Conservation (phyloP, 2,888 invertebrate genomes). For the Cristatella mucedo region DNA sequence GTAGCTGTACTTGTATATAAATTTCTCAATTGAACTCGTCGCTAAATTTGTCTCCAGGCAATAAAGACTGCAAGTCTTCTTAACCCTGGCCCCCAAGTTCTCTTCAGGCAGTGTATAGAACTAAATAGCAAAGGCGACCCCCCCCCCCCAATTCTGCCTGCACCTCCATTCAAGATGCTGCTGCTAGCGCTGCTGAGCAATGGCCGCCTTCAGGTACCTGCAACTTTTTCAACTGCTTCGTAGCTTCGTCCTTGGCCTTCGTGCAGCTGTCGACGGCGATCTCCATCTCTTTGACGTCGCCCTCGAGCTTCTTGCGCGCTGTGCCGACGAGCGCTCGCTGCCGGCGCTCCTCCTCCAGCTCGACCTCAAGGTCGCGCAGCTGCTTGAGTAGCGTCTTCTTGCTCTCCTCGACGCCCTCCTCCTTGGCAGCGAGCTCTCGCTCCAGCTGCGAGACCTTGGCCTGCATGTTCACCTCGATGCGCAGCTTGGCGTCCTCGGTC, state of each 20-base stretch:
- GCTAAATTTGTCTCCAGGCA: too few species aligned
- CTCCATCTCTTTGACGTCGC: slow-evolving; percentile 78
- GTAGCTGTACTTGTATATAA: too few species aligned
- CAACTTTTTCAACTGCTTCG: slow-evolving; percentile 84
- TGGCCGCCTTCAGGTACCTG: too few species aligned
- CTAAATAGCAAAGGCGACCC: too few species aligned
- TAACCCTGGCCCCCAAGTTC: too few species aligned
- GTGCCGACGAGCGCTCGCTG: slow-evolving; percentile 74
- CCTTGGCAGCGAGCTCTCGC: slow-evolving; percentile 71
- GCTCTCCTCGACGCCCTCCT: slow-evolving; percentile 90
- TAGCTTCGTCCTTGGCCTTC: slow-evolving; percentile 85
- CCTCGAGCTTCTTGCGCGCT: slow-evolving; percentile 79
- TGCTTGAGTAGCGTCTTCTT: slow-evolving; percentile 74
- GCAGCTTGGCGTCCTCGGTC: slow-evolving; percentile 86
- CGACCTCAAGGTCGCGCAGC: slow-evolving; percentile 72
- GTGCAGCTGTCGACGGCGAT: slow-evolving; percentile 64
- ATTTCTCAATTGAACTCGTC: too few species aligned
- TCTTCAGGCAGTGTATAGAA: too few species aligned
- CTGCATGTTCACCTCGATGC: slow-evolving; percentile 95
- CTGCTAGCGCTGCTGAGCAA: too few species aligned
- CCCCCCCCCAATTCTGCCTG: too few species aligned
- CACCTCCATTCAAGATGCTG: too few species aligned
- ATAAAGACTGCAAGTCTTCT: too few species aligned
- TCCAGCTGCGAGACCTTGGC: slow-evolving; percentile 87
- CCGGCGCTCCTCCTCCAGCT: slow-evolving; percentile 87